Evolutionary conservation across 2,888 invertebrate species (phyloP), one percentile per base, ranked within the genome.

Genomic region (Disparrhopalites patrizii): DNA sequence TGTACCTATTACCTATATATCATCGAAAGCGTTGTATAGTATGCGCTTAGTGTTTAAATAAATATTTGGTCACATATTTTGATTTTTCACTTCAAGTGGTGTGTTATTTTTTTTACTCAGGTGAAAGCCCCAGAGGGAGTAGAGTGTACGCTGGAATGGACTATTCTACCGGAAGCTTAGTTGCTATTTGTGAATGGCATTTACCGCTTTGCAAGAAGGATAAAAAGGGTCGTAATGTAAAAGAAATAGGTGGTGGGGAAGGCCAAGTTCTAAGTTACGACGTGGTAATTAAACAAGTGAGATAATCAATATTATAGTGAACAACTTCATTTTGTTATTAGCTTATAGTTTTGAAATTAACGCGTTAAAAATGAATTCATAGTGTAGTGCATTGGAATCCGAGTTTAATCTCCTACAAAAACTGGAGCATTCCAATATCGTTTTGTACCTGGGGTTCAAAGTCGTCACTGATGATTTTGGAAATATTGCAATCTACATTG

Each of bases 101-200:
- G 15, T 15, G 25, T 40, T 25, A 57, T n/a, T 23, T 38, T 7
- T 47, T 13, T 65, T 15, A 55, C 55, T 8, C 68, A 86, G 89
- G 88, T 1, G 91, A 91, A 77, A 88, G 88, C 28, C 80, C 84
- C 30, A 85, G 85, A 70, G 90, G 90, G 7, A 87, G 87, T 52
- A 85, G 87, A 27, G 86, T 88, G 2, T 91, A 87, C 78, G 83
- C 85, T 23, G 91, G 89, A 5, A 84, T 93, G 23, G 93, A 93
- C 77, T 83, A 84, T 62, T 84, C 84, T 65, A 84, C 85, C 15
- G 91, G 91, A 0, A 87, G 89, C 71, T 78, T 87, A 55, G 80
- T 91, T 0, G 85, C 87, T 31, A 82, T 91, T 15, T 86, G 86
- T 28, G 91, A 92, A 78, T 94, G 93, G 93, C 82, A 65, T 52